Evolutionary conservation across 2,888 invertebrate genomes (phyloP), one percentile per base, ranked within the genome.

Genomic region (Podabrus alpinus): DNA sequence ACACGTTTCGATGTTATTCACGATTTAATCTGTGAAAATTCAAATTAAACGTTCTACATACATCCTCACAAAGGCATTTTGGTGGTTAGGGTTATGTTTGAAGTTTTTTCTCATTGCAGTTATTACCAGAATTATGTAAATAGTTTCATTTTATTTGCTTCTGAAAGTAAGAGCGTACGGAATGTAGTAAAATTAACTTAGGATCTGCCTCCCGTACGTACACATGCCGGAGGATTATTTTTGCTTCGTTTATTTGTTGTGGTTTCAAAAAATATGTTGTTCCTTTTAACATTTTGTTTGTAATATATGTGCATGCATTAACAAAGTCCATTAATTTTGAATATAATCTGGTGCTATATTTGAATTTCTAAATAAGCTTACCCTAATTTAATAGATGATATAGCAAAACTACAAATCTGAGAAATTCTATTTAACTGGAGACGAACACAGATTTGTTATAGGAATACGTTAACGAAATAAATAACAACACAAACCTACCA

Each of bases 401-500:
- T 64, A 19, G 15, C 62, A 64, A 64, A 64, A 64, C 21, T 64
- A 19, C 17, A 19, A 19, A 19, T 19, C 17, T 11, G 17, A 17
- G n/a, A 64, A 64, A 64, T 19, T 64, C 62, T 64, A 64, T 64
- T 64, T 64, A 64, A 64, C 13, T 19, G 17, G 13, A 64, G 62
- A 64, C 17, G 62, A 64, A 66, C 17, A 19, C 21, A 62, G 66
- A 66, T 62, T 71, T 59, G 45, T 24, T 71, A 71, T 71, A 64
- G 64, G 59, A 59, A 71, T 66, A 68, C 61, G 24, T 24, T 67
- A 68, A 61, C 59, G 68, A 72, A 25, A 72, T 67, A 68, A 60
- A 66, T 68, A 61, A 67, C 67, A 72, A 72, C 68, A 67, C 72
- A 72, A 67, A 72, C 61, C 72, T 60, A 64, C 19, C 67, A 60